A percentile compares a stretch with the other conserved stretches of the same genome.
These are phyloP conservation scores for Argyrosomus regius DNA, from an alignment of 2,797 vertebrate species.

Conservation along the genomic window DNA sequence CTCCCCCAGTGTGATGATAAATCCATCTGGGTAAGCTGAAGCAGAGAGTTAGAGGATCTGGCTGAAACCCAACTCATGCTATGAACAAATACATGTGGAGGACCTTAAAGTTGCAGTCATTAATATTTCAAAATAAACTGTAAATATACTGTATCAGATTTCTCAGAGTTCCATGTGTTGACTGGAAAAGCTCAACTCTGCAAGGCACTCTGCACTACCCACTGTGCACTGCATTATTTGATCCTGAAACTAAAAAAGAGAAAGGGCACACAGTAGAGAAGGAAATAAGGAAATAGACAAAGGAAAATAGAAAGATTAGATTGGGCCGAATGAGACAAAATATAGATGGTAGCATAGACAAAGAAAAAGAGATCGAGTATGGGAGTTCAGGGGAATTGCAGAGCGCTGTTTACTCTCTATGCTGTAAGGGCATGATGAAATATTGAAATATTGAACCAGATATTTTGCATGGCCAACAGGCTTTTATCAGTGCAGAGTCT, in stretches of 20 bases:
- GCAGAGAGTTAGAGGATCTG: neutral
- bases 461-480: slow-evolving; percentile 76
- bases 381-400: slow-evolving; percentile 55
- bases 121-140: slow-evolving; percentile 19
- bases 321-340: slow-evolving; percentile 35
- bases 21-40: neutral
- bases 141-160: neutral
- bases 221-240: neutral
- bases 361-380: slow-evolving; percentile 37
- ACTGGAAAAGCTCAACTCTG: neutral
- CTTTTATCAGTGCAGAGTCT: slow-evolving; percentile 67
- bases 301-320: neutral
- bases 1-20: neutral
- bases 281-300: slow-evolving; percentile 19
- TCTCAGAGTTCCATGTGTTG: neutral
- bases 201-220: neutral
- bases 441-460: slow-evolving; percentile 79
- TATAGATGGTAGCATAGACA: slow-evolving; percentile 37
- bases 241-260: neutral
- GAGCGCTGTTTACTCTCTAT: slow-evolving; percentile 64
- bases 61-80: neutral
- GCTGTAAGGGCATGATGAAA: slow-evolving; percentile 73
- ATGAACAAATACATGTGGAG: neutral
- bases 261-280: neutral
- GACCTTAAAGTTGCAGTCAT: neutral